Evolutionary conservation across 2,888 invertebrate genomes (phyloP).

Genomic region (Rhingia campestris): DNA sequence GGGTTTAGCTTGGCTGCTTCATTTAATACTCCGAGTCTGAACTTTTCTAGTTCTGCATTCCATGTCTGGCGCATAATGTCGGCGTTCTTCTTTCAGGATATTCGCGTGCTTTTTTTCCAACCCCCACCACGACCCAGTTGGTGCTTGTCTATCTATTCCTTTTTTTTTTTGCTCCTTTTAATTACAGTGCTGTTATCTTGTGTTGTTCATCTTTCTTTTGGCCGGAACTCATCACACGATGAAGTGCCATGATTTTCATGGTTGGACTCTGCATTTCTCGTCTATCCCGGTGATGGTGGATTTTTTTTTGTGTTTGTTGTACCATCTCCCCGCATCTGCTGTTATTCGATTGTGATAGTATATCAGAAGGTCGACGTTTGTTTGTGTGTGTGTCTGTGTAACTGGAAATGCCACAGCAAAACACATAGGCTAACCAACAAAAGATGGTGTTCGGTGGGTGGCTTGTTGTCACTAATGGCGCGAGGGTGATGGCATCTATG

Average conservation of each 20-base stretch:
- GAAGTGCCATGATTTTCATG: conserved; percentile 73
- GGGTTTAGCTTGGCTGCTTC: conserved; percentile 42
- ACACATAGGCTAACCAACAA: conserved; percentile 34
- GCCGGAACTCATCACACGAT: conserved; percentile 74
- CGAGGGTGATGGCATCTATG: conserved; percentile 7
- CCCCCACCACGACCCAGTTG: background rate
- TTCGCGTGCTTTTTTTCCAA: conserved; percentile 43
- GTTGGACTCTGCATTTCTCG: conserved; percentile 65
- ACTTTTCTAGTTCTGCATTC: conserved; percentile 71
- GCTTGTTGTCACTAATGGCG: background rate
- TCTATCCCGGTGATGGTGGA: conserved; percentile 33
- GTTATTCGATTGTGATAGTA: conserved; percentile 57
- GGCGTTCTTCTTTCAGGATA: conserved; percentile 38
- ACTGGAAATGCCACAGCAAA: conserved; percentile 65
- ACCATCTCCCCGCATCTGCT: conserved; percentile 30
- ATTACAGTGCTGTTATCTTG: conserved; percentile 72
- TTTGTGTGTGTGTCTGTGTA: conserved; percentile 35
- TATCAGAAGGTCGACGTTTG: conserved; percentile 36
- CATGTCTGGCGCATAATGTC: conserved; percentile 68
- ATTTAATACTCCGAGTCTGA: conserved; percentile 60
- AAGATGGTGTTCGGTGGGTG: conserved; percentile 1
- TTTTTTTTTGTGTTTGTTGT: conserved; percentile 24
- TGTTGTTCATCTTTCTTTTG: conserved; percentile 72
- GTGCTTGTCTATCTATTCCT: background rate
- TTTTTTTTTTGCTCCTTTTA: conserved; percentile 65